Conservation (phyloP, 1,140 invertebrate species). For the Adelges cooleyi region DNA sequence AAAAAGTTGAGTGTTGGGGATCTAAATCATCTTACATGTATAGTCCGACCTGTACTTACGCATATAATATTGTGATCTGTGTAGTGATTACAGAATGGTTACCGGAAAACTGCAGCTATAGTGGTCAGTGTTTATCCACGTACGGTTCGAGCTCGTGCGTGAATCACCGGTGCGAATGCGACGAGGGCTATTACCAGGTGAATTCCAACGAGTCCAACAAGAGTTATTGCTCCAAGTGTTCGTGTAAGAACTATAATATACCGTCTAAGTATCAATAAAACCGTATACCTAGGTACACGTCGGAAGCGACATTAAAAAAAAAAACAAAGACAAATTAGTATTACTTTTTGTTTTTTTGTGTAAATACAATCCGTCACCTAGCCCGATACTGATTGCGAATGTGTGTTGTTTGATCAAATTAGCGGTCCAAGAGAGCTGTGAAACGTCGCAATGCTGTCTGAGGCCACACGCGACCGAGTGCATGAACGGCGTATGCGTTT, state of each 20-base stretch:
- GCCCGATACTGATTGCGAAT: too few species aligned
- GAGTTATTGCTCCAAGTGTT: background rate
- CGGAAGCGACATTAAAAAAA: too few species aligned
- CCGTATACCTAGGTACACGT: too few species aligned
- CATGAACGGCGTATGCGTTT: background rate
- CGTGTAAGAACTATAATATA: background rate
- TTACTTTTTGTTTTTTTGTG: too few species aligned
- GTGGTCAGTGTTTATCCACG: background rate
- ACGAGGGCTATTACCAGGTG: background rate
- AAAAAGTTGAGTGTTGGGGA: too few species aligned
- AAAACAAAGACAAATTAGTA: too few species aligned
- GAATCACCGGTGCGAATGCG: background rate
- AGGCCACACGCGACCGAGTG: background rate
- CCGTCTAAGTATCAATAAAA: too few species aligned
- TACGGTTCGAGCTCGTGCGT: background rate
- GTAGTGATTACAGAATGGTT: too few species aligned
- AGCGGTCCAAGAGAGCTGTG: constrained; percentile 14
- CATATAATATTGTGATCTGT: too few species aligned
- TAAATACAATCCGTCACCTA: too few species aligned
- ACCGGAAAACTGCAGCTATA: background rate
- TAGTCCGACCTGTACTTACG: too few species aligned
- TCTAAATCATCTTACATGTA: too few species aligned
- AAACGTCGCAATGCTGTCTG: background rate
- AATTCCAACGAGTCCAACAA: background rate
- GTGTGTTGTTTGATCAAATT: background rate